Evolutionary conservation across 2,888 invertebrate species (phyloP), one percentile per base, ranked within the genome.

Genomic region (Tachina grossa): DNA sequence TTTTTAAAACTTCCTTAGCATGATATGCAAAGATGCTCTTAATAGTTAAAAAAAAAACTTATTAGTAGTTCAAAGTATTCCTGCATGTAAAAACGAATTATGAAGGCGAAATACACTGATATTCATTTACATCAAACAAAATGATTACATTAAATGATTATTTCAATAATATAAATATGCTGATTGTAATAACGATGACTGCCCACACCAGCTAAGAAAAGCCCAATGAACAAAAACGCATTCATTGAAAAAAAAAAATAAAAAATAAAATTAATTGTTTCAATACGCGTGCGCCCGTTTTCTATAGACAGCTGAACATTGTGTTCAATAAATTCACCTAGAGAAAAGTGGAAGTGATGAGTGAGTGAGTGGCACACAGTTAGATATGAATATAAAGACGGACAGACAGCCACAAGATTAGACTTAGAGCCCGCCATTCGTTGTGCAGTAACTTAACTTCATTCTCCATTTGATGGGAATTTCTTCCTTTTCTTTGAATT

Each of bases 161-260:
- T 49, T 8, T 14, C 22, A n/a, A 5, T 53, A 8, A 68, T 59
- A 13, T 41, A 11, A 63, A 65, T 2, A 43, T 51, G 13, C 16
- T 69, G 61, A 49, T 45, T 13, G 68, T 19, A 55, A 75, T 69
- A 39, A 76, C 53, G 45, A 68, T 49, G 55, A 65, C 76, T 71
- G 59, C 82, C 82, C 76, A 83, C 76, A 83, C 82, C 14, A 71
- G 43, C 41, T 59, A 2, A 68, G 31, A 68, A 51, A 49, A 45
- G 6, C 9, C 14, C 51, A 31, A 68, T 43, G 31, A 66, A 66
- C 31, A 31, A 4, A 76, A 61, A 47, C 19, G 13, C 41, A 49
- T 45, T 61, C 49, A 72, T 66, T 57, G 16, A 71, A 53, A 61
- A 61, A 41, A 49, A 51, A 57, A 65, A 47, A 3, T 6, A 5